A percentile compares a stretch with the other conserved stretches of the same genome.
phyloP scores from a whole-genome alignment of 2,888 invertebrate genomes.

The Ennomos fuscantarius region DNA sequence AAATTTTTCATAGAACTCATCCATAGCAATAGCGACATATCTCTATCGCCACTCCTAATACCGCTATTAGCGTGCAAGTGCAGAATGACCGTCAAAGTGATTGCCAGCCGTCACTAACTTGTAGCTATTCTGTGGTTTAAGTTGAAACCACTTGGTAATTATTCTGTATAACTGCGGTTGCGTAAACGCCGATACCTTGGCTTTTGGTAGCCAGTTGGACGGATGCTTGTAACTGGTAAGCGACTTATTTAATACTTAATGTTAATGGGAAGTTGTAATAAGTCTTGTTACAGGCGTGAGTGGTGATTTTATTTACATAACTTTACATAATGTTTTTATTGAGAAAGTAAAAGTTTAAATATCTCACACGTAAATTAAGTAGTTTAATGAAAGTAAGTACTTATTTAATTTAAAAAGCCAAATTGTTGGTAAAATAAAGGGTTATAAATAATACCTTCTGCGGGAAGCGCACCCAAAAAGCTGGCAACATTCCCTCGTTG shows the following conservation, averaged over 20 bases:
- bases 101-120: constrained; percentile 16
- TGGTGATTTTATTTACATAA: not conserved
- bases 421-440: no score
- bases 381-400: no score
- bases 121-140: not conserved
- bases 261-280: constrained; percentile 11
- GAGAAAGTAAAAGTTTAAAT: no score
- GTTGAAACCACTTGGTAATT: not conserved
- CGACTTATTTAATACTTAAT: constrained; percentile 20
- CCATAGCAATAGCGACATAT: constrained; percentile 28
- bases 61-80: constrained; percentile 18
- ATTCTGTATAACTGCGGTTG: constrained; percentile 33
- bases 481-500: no score
- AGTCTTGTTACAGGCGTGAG: constrained; percentile 3
- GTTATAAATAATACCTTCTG: no score
- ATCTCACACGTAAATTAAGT: no score
- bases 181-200: constrained; percentile 20
- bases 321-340: no score
- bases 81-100: constrained; percentile 42
- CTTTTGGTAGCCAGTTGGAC: constrained; percentile 15
- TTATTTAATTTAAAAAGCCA: no score
- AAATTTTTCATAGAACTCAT: not conserved
- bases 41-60: constrained; percentile 34
- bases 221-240: constrained; percentile 8
- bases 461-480: no score